Evolutionary conservation across 2,888 invertebrate species (phyloP), one percentile per base, ranked within the genome.

Genomic region (Agrenia bidenticulata): DNA sequence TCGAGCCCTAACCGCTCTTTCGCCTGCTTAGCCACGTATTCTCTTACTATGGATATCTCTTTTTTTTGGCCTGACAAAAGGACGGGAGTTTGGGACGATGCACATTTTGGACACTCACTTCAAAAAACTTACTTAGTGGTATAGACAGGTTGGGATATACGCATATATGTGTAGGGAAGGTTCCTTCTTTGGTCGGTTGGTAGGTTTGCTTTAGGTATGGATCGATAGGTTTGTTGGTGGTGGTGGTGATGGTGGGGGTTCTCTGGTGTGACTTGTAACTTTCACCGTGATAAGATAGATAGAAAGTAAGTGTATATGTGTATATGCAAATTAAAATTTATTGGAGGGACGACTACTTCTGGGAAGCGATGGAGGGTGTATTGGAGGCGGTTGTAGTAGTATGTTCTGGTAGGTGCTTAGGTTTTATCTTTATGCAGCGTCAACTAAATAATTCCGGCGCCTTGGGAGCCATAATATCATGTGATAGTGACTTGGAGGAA

Each of bases 371-470:
- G n/a, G n/a, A n/a, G n/a, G n/a, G 19, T 9, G 45, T 45, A n/a
- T 15, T 17, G n/a, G 5, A 17, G 45, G 5, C 4, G 45, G 45
- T 45, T 15, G 45, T 45, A 17, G 24, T 55, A 41, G 54, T 55
- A 55, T 37, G 21, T 51, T 17, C 4, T 23, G 9, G 5, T 51
- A 32, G 32, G 11, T 32, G 32, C 32, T 32, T 32, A 32, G 32
- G 32, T 32, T 32, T 32, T 13, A 24, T 56, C 11, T 32, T 32
- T 13, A 24, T 56, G 45, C 56, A 56, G 62, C 55, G 54, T 37
- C 56, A 55, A 56, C 26, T 63, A 53, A 53, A 62, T 66, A 59
- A 61, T 59, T 37, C 55, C 67, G 64, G 67, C 67, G 64, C 67
- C 67, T 64, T 17, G 62, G 62, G 67, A 58, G 58, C 62, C 67